These are phyloP conservation scores for Callyntrura guangdongensis DNA, from an alignment of 2,888 invertebrate species.

Conservation along the genomic window DNA sequence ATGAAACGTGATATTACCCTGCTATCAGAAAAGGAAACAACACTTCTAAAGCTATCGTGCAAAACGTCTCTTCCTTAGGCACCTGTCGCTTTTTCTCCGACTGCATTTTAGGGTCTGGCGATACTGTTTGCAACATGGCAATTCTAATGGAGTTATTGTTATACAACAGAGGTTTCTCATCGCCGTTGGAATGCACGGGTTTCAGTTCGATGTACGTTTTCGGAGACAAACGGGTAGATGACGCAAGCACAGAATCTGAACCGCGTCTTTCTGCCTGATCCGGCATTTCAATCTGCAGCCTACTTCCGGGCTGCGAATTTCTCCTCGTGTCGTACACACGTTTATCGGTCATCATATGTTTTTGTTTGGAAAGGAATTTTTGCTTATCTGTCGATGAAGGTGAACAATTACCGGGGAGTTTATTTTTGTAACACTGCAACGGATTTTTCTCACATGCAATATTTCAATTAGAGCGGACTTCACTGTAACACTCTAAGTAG, in stretches of 20 bases:
- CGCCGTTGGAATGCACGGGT: constrained; percentile 65
- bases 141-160: constrained; percentile 86
- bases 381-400: background rate
- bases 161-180: constrained; percentile 80
- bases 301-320: constrained; percentile 66
- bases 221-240: constrained; percentile 23
- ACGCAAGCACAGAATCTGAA: constrained; percentile 50
- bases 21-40: constrained; percentile 94
- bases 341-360: constrained; percentile 29
- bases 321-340: constrained; percentile 53
- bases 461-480: background rate
- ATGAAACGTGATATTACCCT: too few species aligned
- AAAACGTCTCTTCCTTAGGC: constrained; percentile 87
- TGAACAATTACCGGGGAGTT: too few species aligned
- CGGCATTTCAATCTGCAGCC: background rate
- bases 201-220: constrained; percentile 64
- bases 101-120: constrained; percentile 86
- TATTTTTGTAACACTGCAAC: too few species aligned
- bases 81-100: constrained; percentile 85
- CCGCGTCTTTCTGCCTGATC: constrained; percentile 46
- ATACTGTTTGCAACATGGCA: constrained; percentile 88
- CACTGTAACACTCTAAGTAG: background rate
- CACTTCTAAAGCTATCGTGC: constrained; percentile 92
- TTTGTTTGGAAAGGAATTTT: background rate
- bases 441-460: background rate